These are phyloP conservation scores for Cyrtodaria siliqua DNA, from an alignment of 2,888 invertebrate genomes.

Conservation along the genomic window DNA sequence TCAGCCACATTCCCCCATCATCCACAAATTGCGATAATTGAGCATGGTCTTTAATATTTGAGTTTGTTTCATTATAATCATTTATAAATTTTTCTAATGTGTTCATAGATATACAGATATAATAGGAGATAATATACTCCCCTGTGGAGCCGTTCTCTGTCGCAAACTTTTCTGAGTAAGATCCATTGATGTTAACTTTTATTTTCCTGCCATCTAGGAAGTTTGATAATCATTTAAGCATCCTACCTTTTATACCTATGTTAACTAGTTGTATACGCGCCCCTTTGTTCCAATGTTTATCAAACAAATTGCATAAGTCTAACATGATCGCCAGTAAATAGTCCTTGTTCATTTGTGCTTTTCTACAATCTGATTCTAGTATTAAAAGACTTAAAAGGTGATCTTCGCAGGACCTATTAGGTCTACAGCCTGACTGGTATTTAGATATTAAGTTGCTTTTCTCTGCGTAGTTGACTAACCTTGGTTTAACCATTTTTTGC, in stretches of 20 bases:
- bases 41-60: not conserved
- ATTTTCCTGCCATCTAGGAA: no score
- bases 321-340: not conserved
- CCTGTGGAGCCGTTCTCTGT: not conserved
- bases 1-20: not conserved
- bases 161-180: not conserved
- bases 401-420: not conserved
- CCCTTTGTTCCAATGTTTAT: no score
- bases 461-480: no score
- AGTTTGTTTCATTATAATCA: not conserved
- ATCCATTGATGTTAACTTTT: not conserved
- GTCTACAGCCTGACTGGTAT: not conserved
- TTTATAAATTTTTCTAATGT: not conserved
- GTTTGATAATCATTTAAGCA: no score
- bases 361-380: not conserved
- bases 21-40: not conserved
- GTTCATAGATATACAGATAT: not conserved
- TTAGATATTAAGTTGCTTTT: no score
- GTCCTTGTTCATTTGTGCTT: no score
- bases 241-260: no score
- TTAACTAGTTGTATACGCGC: not conserved
- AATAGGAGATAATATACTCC: not conserved
- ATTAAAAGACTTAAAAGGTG: not conserved
- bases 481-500: no score
- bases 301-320: not conserved